Evolutionary conservation across 2,113 vertebrate species (phyloP), one percentile per base, ranked within the genome.

Genomic region (Herpailurus yagouaroundi): DNA sequence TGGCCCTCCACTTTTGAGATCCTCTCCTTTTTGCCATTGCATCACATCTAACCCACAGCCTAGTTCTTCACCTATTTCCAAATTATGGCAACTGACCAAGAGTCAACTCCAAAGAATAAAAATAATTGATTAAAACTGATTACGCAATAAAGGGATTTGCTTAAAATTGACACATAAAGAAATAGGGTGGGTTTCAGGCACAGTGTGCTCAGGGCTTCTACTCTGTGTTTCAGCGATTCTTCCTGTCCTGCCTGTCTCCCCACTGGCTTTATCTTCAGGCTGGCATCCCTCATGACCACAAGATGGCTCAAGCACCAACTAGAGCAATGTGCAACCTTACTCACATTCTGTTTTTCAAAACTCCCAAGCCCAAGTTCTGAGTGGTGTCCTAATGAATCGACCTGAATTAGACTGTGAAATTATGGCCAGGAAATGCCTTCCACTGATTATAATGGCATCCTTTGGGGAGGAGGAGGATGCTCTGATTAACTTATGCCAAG

Each of bases 171-270:
- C 55, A 29, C 86, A 79, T 4, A 77, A 16, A 74, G 45, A 79
- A 92, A 48, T 0, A 31, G 55, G 5, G n/a, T 83, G 27, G 84
- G 3, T 66, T 88, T 91, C 80, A 36, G 85, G 66, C 4, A 29
- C 29, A 25, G 52, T 79, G 85, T 50, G 25, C 52, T 71, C 91
- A n/a, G 52, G 45, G 27, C 36, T 63, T 76, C 87, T 11, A 36
- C 60, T 68, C 23, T n/a, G 27, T 41, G 7, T 45, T 60, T 74
- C 73, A 31, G 15, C 29, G n/a, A 74, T 18, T 33, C 48, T 64
- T 25, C 15, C 1, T 14, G 8, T 48, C 74, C 57, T 3, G 27
- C 2, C 36, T 15, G 0, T 68, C 36, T 27, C 3, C 19, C 9
- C 5, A 4, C 0, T 19, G 27, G 63, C 91, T 89, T 50, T 45